phyloP scores from a whole-genome alignment of 2,113 vertebrate species.

The Entosphenus tridentatus region DNA sequence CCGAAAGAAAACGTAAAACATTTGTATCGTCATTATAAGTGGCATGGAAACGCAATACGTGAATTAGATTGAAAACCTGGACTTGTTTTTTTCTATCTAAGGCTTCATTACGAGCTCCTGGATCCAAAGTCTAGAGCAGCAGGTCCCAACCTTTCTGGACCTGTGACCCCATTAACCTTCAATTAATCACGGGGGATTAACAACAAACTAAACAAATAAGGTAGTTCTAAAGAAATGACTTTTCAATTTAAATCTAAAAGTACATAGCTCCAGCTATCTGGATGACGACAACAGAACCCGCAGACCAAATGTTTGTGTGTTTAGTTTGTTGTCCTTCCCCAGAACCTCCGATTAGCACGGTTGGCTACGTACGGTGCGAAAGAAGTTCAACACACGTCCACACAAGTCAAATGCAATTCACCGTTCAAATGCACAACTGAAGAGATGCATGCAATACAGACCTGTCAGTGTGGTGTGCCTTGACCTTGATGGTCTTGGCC shows the following conservation, averaged over 20 bases:
- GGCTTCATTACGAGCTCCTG: not conserved
- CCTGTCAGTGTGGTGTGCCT: conserved; percentile 1
- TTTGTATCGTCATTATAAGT: not conserved
- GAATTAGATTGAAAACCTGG: not conserved
- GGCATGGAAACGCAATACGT: not conserved
- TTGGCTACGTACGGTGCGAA: not conserved
- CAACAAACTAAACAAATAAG: no score
- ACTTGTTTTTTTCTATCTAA: not conserved
- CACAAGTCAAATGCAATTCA: not conserved
- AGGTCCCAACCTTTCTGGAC: no score
- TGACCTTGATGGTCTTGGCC: not conserved
- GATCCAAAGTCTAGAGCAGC: no score
- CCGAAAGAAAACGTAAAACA: not conserved
- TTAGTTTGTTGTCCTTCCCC: not conserved
- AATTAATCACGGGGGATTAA: no score
- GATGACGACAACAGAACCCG: not conserved
- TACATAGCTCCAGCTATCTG: no score
- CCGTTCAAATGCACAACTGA: not conserved
- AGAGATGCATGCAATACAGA: not conserved
- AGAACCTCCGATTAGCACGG: no score
- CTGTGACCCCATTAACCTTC: no score
- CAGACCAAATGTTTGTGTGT: not conserved
- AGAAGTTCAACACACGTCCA: not conserved
- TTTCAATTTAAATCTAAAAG: no score
- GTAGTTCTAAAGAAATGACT: no score